phyloP scores from a whole-genome alignment of 1,140 invertebrate species.

The Diprion similis region DNA sequence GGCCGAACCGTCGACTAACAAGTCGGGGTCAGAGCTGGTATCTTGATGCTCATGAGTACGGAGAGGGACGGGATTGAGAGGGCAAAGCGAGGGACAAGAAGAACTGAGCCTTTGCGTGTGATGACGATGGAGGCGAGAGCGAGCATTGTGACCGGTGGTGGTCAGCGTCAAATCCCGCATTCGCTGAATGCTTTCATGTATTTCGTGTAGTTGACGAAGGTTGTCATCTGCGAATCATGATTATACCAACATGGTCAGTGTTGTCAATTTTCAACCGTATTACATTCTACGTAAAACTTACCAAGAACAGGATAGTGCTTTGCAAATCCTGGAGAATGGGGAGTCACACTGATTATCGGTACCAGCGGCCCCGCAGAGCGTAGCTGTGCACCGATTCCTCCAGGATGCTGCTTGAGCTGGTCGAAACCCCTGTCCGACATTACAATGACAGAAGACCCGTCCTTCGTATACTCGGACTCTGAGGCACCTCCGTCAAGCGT shows the following conservation, averaged over 20 bases:
- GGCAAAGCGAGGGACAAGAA: slow-evolving; percentile 75
- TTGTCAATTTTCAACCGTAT: too few species aligned
- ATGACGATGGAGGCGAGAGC: slow-evolving; percentile 40
- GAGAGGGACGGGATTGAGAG: slow-evolving; percentile 37
- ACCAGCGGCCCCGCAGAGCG: slow-evolving; percentile 64
- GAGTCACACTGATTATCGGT: slow-evolving; percentile 86
- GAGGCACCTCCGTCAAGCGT: slow-evolving; percentile 41
- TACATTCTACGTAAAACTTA: slow-evolving; percentile 39
- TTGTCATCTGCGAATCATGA: slow-evolving; percentile 69
- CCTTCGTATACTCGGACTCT: slow-evolving; percentile 55
- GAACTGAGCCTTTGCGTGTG: slow-evolving; percentile 69
- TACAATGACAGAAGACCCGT: slow-evolving; percentile 43
- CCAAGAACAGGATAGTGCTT: slow-evolving; percentile 70
- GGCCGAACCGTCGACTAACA: slow-evolving; percentile 56
- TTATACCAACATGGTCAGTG: background rate
- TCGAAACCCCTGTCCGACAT: slow-evolving; percentile 50
- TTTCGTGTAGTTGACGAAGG: slow-evolving; percentile 75
- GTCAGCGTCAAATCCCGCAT: slow-evolving; percentile 72
- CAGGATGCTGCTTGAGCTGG: slow-evolving; percentile 35
- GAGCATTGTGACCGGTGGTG: slow-evolving; percentile 52
- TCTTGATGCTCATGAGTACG: slow-evolving; percentile 48
- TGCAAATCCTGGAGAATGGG: slow-evolving; percentile 75
- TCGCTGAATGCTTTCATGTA: slow-evolving; percentile 77
- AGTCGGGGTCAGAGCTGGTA: slow-evolving; percentile 60
- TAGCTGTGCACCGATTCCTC: slow-evolving; percentile 36